Evolutionary conservation across 2,797 vertebrate genomes (phyloP).

Genomic region (Pipistrellus kuhlii): DNA sequence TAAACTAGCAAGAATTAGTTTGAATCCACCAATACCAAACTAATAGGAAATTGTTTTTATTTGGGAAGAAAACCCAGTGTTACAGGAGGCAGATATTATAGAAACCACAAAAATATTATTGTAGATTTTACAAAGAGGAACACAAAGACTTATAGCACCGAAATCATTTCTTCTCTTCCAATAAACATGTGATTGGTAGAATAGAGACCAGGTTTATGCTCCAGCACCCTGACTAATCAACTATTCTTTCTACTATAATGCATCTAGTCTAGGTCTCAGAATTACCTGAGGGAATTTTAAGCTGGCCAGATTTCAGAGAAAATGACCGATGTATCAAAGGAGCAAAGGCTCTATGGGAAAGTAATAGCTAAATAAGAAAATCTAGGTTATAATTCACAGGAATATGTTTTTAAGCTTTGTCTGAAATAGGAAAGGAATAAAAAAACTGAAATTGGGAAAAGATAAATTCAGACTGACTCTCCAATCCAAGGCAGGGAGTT

Average conservation of each 20-base stretch:
- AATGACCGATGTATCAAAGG: background rate
- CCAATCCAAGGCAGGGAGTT: conserved; percentile 23
- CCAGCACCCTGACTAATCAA: background rate
- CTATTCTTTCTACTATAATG: conserved; percentile 10
- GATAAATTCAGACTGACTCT: conserved; percentile 63
- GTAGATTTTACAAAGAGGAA: background rate
- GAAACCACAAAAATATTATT: conserved; percentile 1
- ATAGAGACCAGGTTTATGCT: background rate
- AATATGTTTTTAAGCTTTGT: background rate
- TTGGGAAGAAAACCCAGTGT: background rate
- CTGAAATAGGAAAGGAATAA: conserved; percentile 59
- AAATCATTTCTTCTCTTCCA: background rate
- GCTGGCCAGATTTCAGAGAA: conserved; percentile 44
- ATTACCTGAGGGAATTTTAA: background rate
- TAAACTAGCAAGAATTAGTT: background rate
- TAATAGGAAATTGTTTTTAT: background rate
- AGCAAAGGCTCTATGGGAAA: background rate
- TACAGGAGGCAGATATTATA: background rate
- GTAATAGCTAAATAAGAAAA: conserved; percentile 50
- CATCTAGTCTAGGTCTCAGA: conserved; percentile 23
- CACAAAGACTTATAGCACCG: background rate
- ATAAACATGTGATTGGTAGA: background rate
- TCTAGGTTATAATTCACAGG: background rate
- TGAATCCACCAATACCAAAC: background rate
- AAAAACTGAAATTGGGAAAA: conserved; percentile 65